These are phyloP conservation scores for Zosterops japonicus DNA, from an alignment of 2,113 vertebrate species.

Conservation along the genomic window DNA sequence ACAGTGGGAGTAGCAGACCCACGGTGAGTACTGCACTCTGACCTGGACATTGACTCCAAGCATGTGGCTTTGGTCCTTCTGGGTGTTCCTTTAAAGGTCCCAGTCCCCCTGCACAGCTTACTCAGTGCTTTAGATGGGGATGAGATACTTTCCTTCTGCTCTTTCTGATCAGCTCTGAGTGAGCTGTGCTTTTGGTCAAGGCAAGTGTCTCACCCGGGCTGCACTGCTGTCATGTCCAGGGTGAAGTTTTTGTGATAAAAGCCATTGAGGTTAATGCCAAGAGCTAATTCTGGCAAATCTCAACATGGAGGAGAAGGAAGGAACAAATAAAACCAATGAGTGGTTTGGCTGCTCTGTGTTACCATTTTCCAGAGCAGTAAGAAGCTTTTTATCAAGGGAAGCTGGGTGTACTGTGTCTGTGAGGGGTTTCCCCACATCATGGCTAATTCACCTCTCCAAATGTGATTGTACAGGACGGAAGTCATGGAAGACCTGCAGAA, in stretches of 20 bases:
- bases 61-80: not conserved
- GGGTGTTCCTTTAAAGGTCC: not conserved
- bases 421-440: rapidly evolving
- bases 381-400: not conserved
- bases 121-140: not conserved
- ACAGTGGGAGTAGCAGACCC: constrained; percentile 97
- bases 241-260: not conserved
- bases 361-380: not conserved
- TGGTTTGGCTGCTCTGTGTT: not conserved
- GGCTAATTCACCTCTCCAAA: not conserved
- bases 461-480: constrained; percentile 80
- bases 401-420: rapidly evolving
- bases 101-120: not conserved
- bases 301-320: not conserved
- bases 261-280: not conserved
- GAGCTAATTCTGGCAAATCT: not conserved
- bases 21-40: constrained; percentile 75
- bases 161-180: not conserved
- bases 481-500: constrained; percentile 95
- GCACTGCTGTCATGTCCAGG: not conserved
- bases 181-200: not conserved
- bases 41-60: not conserved
- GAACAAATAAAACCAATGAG: not conserved
- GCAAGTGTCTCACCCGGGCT: not conserved
- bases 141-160: not conserved